Percentiles rank a stretch among this genome's conserved stretches.
Evolutionary conservation across 1,140 invertebrate species (phyloP).

Genomic region (Formica selysi): DNA sequence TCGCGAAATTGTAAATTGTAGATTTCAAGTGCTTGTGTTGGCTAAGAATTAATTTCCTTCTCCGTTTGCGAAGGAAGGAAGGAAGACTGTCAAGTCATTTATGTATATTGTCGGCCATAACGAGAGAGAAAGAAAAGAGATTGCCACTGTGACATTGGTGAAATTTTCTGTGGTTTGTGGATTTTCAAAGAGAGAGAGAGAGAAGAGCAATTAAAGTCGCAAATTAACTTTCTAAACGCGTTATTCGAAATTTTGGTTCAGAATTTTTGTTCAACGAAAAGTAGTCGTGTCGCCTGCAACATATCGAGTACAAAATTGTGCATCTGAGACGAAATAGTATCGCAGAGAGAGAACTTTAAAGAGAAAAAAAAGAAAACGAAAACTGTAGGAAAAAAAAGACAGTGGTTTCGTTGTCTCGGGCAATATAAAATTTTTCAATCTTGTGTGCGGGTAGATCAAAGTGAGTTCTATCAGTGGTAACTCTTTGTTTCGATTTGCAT

Average conservation of each 20-base stretch:
- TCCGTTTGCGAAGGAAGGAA: slow-evolving; percentile 24
- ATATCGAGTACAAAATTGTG: slow-evolving; percentile 54
- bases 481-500: slow-evolving; percentile 4
- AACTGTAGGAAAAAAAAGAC: slow-evolving; percentile 10
- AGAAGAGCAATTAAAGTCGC: slow-evolving; percentile 10
- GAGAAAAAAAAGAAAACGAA: not conserved
- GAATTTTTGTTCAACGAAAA: not conserved
- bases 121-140: not conserved
- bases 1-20: slow-evolving; percentile 16
- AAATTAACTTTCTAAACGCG: slow-evolving; percentile 3
- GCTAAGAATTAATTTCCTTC: slow-evolving; percentile 45
- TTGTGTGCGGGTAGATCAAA: slow-evolving; percentile 35
- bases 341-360: slow-evolving; percentile 24
- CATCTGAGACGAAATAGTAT: slow-evolving; percentile 18
- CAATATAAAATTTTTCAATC: slow-evolving; percentile 12
- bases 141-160: slow-evolving; percentile 58
- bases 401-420: slow-evolving; percentile 3
- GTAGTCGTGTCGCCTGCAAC: slow-evolving; percentile 28
- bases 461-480: slow-evolving; percentile 55
- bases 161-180: slow-evolving; percentile 71
- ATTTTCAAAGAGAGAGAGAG: not conserved
- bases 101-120: slow-evolving; percentile 5
- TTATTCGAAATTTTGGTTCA: slow-evolving; percentile 25
- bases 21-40: slow-evolving; percentile 56
- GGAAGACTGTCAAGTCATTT: slow-evolving; percentile 1